Conservation (phyloP, 2,888 invertebrate species). For the Ophion slaviceki region DNA sequence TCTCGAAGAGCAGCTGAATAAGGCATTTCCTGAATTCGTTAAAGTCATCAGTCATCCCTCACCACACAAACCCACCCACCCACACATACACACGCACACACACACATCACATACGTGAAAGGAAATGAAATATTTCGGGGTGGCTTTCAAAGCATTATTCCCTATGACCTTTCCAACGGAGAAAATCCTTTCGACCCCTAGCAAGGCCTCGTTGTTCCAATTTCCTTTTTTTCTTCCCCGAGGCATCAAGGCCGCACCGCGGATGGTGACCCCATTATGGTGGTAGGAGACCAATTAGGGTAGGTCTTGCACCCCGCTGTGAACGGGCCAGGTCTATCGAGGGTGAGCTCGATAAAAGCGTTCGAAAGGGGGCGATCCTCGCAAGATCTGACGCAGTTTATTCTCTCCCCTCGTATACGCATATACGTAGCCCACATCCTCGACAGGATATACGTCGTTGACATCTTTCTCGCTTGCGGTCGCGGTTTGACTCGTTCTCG, state of each 20-base stretch:
- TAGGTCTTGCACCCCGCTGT: slow-evolving; percentile 64
- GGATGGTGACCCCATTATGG: slow-evolving; percentile 66
- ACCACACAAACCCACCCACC: background rate
- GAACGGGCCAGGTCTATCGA: slow-evolving; percentile 30
- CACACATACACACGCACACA: background rate
- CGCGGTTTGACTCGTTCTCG: background rate
- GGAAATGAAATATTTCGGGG: slow-evolving; percentile 45
- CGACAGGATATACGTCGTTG: slow-evolving; percentile 52
- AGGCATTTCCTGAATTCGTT: slow-evolving; percentile 33
- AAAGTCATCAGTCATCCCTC: slow-evolving; percentile 55
- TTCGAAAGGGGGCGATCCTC: slow-evolving; percentile 55
- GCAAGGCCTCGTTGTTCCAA: slow-evolving; percentile 45
- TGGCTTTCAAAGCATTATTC: slow-evolving; percentile 20
- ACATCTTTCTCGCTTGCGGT: slow-evolving; percentile 44
- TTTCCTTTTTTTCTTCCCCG: slow-evolving; percentile 30
- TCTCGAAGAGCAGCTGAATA: slow-evolving; percentile 36
- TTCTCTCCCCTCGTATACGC: background rate
- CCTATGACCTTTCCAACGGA: slow-evolving; percentile 46
- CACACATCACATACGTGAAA: slow-evolving; percentile 24
- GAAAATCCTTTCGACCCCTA: slow-evolving; percentile 54
- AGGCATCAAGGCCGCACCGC: slow-evolving; percentile 38
- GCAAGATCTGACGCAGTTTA: slow-evolving; percentile 48
- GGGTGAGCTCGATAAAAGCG: slow-evolving; percentile 42
- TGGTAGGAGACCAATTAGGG: slow-evolving; percentile 61
- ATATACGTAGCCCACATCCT: slow-evolving; percentile 55